These are phyloP conservation scores for Orthosia gracilis DNA, from an alignment of 2,888 invertebrate species.

Conservation along the genomic window DNA sequence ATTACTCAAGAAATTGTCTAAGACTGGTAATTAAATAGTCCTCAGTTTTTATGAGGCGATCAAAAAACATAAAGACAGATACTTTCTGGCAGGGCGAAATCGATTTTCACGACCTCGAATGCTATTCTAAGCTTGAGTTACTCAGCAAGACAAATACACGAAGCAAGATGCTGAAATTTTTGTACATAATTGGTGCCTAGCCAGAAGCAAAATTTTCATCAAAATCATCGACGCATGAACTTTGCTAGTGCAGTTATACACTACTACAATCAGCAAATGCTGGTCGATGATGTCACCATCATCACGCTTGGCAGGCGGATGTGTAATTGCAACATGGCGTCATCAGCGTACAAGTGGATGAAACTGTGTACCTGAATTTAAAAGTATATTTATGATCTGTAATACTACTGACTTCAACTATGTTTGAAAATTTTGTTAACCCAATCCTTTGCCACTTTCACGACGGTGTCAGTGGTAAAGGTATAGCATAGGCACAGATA, in stretches of 20 bases:
- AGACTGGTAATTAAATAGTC: slow-evolving; percentile 13
- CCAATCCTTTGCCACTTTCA: too few relatives aligned
- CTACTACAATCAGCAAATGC: slow-evolving; percentile 22
- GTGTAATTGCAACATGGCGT: slow-evolving; percentile 59
- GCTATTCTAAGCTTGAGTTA: slow-evolving; percentile 31
- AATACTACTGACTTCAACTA: not conserved
- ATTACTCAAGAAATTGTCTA: slow-evolving; percentile 23
- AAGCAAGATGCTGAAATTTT: slow-evolving; percentile 1
- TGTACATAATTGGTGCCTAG: not conserved
- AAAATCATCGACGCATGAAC: slow-evolving; percentile 34
- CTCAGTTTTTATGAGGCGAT: not conserved
- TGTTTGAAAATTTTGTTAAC: too few relatives aligned
- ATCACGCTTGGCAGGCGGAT: slow-evolving; percentile 55
- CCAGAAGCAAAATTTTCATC: slow-evolving; percentile 8
- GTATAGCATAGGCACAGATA: too few relatives aligned
- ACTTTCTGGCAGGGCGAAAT: slow-evolving; percentile 22
- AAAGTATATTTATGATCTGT: slow-evolving; percentile 6
- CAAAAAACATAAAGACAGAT: slow-evolving; percentile 33
- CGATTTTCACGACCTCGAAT: slow-evolving; percentile 33
- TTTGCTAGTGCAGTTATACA: slow-evolving; percentile 16
- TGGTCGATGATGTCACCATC: slow-evolving; percentile 49
- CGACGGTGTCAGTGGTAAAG: too few relatives aligned
- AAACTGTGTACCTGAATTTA: slow-evolving; percentile 35
- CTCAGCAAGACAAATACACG: slow-evolving; percentile 1
- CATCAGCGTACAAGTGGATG: slow-evolving; percentile 52